Evolutionary conservation across 2,888 invertebrate species (phyloP), one percentile per base, ranked within the genome.

Genomic region (Drosophila mercatorum): DNA sequence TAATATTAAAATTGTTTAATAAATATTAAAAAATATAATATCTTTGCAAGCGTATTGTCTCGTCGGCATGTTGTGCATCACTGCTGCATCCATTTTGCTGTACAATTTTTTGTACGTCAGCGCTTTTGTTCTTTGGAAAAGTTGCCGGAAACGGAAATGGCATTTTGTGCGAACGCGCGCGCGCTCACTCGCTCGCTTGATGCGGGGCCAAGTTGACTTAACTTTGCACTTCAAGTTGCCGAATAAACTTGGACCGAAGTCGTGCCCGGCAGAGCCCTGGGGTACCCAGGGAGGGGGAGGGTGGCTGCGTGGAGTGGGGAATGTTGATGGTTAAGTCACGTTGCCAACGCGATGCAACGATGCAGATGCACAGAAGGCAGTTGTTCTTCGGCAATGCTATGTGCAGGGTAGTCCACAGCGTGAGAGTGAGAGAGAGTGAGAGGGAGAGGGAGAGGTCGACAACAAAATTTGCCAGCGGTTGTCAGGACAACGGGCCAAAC

Each of bases 61-160:
- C 41, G 31, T 63, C 56, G 62, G 3, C 5, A 5, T 44, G 10
- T 26, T 44, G 10, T 26, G 34, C 34, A 2, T 7, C 1, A 14
- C 14, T 8, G 6, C 36, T 57, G 53, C 40, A 40, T 17, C 57
- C 28, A 57, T 36, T 57, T 57, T 44, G 44, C 36, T 44, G 57
- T 44, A 26, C 26, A 57, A 57, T 57, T 57, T 57, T 57, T 53
- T 55, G 62, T 53, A 10, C 26, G 53, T 64, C 69, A 36, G 55
- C 28, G 69, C 79, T 83, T 81, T 81, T 79, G 78, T 77, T 81
- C 75, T 83, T 60, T 72, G 69, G 61, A 70, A 75, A 84, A 87
- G 78, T 82, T 84, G 75, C 87, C 88, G 86, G 86, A 88, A 88
- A 83, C 83, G 89, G 86, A 88, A 87, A 89, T 88, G 84, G 86